Evolutionary conservation across 1,140 invertebrate species (phyloP).

Genomic region (Zophobas morio): DNA sequence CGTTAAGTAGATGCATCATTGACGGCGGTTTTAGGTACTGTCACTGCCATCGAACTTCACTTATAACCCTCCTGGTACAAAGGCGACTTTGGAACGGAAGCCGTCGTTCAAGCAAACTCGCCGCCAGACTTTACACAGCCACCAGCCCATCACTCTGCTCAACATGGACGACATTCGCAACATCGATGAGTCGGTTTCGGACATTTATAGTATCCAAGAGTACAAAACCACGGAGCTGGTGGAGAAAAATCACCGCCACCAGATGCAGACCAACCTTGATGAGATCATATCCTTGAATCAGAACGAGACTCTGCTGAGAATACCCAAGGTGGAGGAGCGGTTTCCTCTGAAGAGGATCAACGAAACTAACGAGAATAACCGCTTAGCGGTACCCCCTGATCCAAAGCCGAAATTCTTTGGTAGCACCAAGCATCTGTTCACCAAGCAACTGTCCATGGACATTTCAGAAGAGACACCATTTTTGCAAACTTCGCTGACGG

Average conservation of each 20-base stretch:
- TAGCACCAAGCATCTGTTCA: slow-evolving; percentile 67
- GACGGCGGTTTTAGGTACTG: slow-evolving; percentile 69
- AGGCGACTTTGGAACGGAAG: slow-evolving; percentile 55
- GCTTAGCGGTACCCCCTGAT: slow-evolving; percentile 60
- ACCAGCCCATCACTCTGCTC: slow-evolving; percentile 62
- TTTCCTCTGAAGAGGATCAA: slow-evolving; percentile 52
- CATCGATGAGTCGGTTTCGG: slow-evolving; percentile 65
- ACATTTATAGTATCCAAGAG: slow-evolving; percentile 64
- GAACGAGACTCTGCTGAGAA: slow-evolving; percentile 42
- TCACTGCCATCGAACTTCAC: slow-evolving; percentile 80
- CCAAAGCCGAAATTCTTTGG: slow-evolving; percentile 65
- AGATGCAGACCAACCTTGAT: slow-evolving; percentile 58
- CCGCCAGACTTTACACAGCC: slow-evolving; percentile 63
- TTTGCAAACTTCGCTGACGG: slow-evolving; percentile 49
- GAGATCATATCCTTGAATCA: slow-evolving; percentile 54
- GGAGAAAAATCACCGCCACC: slow-evolving; percentile 49
- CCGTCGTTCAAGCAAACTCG: slow-evolving; percentile 52
- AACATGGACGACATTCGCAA: slow-evolving; percentile 63
- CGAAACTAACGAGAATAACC: slow-evolving; percentile 55
- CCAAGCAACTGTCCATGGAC: slow-evolving; percentile 64
- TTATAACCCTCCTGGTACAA: slow-evolving; percentile 74
- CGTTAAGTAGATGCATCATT: neutral
- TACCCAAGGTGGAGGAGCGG: slow-evolving; percentile 53
- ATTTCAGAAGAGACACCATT: slow-evolving; percentile 64
- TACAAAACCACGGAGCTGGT: slow-evolving; percentile 46